Percentiles rank a stretch among this genome's conserved stretches.
Evolutionary conservation across 92 coral and sea anemone genomes (phyloP).

Genomic region (Porites lobata): DNA sequence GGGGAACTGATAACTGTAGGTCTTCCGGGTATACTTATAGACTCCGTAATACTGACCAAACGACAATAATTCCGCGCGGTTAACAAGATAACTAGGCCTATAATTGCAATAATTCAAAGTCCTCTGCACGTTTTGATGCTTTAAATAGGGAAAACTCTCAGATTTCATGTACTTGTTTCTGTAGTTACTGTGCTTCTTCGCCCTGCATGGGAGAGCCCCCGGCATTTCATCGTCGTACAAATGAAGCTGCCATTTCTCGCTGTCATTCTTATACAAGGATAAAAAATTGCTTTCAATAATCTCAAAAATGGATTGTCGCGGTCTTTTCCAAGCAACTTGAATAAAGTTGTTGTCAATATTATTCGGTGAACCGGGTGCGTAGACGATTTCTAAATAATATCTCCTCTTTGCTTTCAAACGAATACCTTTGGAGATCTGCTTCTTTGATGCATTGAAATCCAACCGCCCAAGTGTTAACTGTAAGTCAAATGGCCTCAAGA

Average conservation of each 20-base stretch:
- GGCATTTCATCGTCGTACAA: constrained; percentile 36
- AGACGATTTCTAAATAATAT: constrained; percentile 44
- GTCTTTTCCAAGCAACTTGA: constrained; percentile 60
- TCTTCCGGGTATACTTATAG: neutral
- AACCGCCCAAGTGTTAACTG: neutral
- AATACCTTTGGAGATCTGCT: constrained; percentile 36
- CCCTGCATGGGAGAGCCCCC: constrained; percentile 1
- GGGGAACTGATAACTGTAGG: constrained; percentile 2
- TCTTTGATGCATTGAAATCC: constrained; percentile 13
- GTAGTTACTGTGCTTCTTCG: neutral
- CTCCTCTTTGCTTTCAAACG: constrained; percentile 11
- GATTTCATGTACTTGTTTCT: constrained; percentile 28
- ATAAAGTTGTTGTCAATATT: neutral
- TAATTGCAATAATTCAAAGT: neutral
- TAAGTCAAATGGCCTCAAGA: neutral
- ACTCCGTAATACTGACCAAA: constrained; percentile 11
- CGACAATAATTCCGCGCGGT: neutral
- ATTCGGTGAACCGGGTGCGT: neutral
- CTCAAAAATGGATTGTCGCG: neutral
- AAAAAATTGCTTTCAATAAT: constrained; percentile 7
- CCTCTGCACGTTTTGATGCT: neutral
- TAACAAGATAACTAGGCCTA: constrained; percentile 23
- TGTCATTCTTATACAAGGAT: constrained; percentile 31
- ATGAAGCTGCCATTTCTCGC: constrained; percentile 1
- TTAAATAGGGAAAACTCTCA: neutral